Base-by-base conservation (phyloP, 2,113 vertebrate genomes). In the Tragulus kanchil region DNA sequence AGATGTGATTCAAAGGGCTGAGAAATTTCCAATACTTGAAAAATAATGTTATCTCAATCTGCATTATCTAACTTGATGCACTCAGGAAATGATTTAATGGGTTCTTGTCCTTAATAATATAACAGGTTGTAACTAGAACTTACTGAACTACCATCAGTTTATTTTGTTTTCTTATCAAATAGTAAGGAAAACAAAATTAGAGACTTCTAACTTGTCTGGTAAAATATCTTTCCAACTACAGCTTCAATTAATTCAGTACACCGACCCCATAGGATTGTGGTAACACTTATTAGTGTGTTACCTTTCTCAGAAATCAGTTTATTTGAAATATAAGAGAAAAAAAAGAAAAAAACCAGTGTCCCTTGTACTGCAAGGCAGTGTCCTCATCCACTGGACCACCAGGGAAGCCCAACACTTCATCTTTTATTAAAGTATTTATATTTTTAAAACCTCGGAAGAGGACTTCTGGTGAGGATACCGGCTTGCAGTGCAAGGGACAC, bases 191-290 rank as follows among this genome's bases (percentile, higher is more conserved):
- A 15, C 59, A 93, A 98, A 73, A 77, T 61, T 52, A 64, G 52
- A 88, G 58, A 69, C 62, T 50, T 95, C 52, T 61, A 5, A 42
- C 69, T 84, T 97, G 78, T 42, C 92, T 90, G 89, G 92, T 95
- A 73, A 97, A 97, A 93, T 21, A 56, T 77, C 9, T 28, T 96
- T 96, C 91, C 16, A 95, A 88, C 31, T 16, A 97, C 61, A 93
- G 16, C 28, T 97, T 97, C 69, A 91, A 69, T 97, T 98, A 94
- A 97, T 98, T 87, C 71, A 85, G 64, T 19, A 85, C 69, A 61
- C 1, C 79, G 52, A 64, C 11, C 93, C 65, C 94, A 64, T 62
- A 85, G 59, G 45, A 93, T 58, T 88, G 71, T 82, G 58, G 94
- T 23, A 16, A 97, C 92, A 96, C 92, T 96, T 90, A 92, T 56